phyloP scores from a whole-genome alignment of 2,888 invertebrate genomes.

The Pammene fasciana region DNA sequence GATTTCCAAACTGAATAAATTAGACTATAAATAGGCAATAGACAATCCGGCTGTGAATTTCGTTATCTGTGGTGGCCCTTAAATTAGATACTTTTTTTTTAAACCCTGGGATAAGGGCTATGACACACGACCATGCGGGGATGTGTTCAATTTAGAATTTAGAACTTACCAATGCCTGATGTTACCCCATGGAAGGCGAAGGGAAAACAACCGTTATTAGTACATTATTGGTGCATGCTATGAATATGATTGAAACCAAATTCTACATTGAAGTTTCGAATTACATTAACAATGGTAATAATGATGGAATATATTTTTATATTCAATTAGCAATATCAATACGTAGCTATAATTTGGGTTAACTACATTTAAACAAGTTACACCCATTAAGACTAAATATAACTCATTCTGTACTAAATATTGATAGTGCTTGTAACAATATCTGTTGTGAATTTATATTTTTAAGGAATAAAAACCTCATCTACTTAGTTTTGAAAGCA shows the following conservation, averaged over 20 bases:
- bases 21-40: no score
- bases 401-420: not conserved
- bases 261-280: conserved; percentile 40
- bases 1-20: no score
- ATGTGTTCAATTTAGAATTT: conserved; percentile 41
- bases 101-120: not conserved
- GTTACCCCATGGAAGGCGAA: conserved; percentile 67
- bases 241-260: conserved; percentile 36
- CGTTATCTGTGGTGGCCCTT: not conserved
- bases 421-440: not conserved
- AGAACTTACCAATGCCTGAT: conserved; percentile 79
- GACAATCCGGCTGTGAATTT: not conserved
- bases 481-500: conserved; percentile 5
- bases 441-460: not conserved
- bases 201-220: conserved; percentile 56
- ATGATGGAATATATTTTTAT: conserved; percentile 10
- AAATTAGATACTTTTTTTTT: not conserved
- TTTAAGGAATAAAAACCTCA: not conserved
- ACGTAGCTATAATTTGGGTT: not conserved
- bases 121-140: conserved; percentile 32
- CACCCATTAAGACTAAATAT: no score
- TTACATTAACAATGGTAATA: conserved; percentile 17
- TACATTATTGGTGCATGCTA: conserved; percentile 44
- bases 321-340: conserved; percentile 10
- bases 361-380: not conserved